Evolutionary conservation across 2,888 invertebrate species (phyloP).

Genomic region (Orthosia incerta): DNA sequence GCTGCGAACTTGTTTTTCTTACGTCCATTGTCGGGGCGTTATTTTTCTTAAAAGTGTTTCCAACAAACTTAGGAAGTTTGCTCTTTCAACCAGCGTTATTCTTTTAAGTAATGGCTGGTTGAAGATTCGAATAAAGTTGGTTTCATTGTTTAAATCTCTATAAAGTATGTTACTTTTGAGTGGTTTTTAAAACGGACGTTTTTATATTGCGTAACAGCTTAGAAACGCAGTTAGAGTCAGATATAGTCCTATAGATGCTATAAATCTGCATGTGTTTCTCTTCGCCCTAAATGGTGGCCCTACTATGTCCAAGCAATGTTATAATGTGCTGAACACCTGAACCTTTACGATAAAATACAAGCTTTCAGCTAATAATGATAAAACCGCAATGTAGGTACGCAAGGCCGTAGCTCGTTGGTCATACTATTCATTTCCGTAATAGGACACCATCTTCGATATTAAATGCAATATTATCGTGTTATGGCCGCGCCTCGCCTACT

Average conservation of each 20-base stretch:
- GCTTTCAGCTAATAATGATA: conserved; percentile 66
- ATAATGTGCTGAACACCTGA: conserved; percentile 17
- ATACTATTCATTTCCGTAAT: conserved; percentile 83
- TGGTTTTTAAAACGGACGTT: background rate
- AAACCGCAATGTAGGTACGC: conserved; percentile 74
- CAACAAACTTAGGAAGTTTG: conserved; percentile 46
- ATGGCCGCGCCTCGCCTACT: conserved; percentile 38
- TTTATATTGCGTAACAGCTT: background rate
- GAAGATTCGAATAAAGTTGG: conserved; percentile 16
- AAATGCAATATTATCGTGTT: conserved; percentile 67
- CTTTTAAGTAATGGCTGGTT: conserved; percentile 36
- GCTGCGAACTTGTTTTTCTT: conserved; percentile 49
- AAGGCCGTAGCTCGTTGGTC: conserved; percentile 78
- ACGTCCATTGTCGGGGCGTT: conserved; percentile 41
- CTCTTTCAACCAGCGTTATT: conserved; percentile 35
- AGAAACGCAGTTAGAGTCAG: background rate
- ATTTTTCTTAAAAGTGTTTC: conserved; percentile 53
- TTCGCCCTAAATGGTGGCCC: background rate
- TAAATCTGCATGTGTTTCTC: background rate
- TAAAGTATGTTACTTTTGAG: no score
- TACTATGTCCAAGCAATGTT: background rate
- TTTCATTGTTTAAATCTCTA: conserved; percentile 14
- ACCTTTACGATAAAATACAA: conserved; percentile 38
- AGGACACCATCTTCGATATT: conserved; percentile 73
- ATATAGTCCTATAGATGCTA: background rate